A percentile compares a stretch with the other conserved stretches of the same genome.
Conservation (phyloP, 1,140 invertebrate species). For the Trichoplusia ni region DNA sequence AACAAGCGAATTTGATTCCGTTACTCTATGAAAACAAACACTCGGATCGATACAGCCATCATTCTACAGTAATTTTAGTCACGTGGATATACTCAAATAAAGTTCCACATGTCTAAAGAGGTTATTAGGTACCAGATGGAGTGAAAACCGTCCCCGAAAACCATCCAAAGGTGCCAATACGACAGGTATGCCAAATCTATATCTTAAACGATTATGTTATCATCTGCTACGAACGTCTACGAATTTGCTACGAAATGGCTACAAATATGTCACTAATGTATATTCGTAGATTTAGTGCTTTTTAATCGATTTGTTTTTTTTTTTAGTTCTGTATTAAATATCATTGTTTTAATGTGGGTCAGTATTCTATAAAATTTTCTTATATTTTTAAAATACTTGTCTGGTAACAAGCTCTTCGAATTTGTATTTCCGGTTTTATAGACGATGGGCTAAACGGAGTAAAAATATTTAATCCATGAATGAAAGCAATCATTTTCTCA, state of each 20-base stretch:
- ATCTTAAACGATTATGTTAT: constrained; percentile 49
- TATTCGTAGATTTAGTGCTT: no score
- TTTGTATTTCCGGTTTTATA: no score
- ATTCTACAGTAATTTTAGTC: constrained; percentile 4
- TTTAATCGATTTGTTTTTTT: no score
- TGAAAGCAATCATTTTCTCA: neutral
- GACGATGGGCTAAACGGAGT: neutral
- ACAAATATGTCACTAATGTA: constrained; percentile 27
- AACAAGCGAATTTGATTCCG: constrained; percentile 13
- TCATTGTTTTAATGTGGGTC: no score
- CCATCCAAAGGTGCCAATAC: constrained; percentile 52
- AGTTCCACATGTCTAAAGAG: constrained; percentile 61
- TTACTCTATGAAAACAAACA: constrained; percentile 18
- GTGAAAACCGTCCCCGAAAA: constrained; percentile 64
- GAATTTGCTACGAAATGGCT: constrained; percentile 57
- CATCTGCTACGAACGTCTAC: constrained; percentile 52
- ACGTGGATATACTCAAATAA: constrained; percentile 32
- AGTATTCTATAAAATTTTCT: no score
- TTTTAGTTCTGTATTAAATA: neutral
- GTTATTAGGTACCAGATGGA: constrained; percentile 59
- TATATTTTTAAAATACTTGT: no score
- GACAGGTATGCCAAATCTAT: constrained; percentile 41
- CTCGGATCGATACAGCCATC: constrained; percentile 23
- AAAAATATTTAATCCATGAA: neutral
- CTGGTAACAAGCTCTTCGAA: no score